phyloP scores from a whole-genome alignment of 1,140 invertebrate species.

The Stegodyphus mimosarum region DNA sequence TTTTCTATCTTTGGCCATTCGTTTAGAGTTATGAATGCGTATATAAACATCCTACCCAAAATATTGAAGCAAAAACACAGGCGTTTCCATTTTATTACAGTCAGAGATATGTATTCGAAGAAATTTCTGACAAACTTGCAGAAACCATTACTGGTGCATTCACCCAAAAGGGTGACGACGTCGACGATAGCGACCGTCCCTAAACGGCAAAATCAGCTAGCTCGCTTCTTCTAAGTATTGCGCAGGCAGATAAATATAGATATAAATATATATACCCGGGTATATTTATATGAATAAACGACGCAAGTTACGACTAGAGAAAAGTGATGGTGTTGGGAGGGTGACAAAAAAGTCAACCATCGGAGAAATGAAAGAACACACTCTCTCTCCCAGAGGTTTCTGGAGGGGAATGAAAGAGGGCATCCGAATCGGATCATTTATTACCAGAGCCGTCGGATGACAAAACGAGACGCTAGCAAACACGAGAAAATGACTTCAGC shows the following conservation, averaged over 20 bases:
- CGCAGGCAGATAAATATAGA: constrained; percentile 30
- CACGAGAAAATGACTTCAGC: constrained; percentile 36
- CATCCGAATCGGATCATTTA: constrained; percentile 28
- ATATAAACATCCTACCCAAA: no score
- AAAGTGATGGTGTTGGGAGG: not conserved
- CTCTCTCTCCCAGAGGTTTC: constrained; percentile 15
- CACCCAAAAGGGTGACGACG: not conserved
- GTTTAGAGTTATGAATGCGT: no score
- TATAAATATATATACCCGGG: not conserved
- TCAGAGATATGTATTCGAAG: no score
- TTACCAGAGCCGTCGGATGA: constrained; percentile 35
- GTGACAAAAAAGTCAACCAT: constrained; percentile 39
- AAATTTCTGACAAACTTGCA: no score
- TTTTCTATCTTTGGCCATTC: no score
- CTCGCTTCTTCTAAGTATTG: constrained; percentile 1
- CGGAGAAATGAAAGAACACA: constrained; percentile 37
- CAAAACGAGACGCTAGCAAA: constrained; percentile 35
- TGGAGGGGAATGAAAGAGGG: not conserved
- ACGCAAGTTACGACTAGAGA: constrained; percentile 17
- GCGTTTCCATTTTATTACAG: no score
- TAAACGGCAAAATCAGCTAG: constrained; percentile 19
- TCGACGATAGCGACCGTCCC: constrained; percentile 16
- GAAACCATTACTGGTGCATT: no score
- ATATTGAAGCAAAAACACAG: no score
- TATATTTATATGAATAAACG: constrained; percentile 47